Evolutionary conservation across 2,888 invertebrate genomes (phyloP), one percentile per base, ranked within the genome.

Genomic region (Arge pagana): DNA sequence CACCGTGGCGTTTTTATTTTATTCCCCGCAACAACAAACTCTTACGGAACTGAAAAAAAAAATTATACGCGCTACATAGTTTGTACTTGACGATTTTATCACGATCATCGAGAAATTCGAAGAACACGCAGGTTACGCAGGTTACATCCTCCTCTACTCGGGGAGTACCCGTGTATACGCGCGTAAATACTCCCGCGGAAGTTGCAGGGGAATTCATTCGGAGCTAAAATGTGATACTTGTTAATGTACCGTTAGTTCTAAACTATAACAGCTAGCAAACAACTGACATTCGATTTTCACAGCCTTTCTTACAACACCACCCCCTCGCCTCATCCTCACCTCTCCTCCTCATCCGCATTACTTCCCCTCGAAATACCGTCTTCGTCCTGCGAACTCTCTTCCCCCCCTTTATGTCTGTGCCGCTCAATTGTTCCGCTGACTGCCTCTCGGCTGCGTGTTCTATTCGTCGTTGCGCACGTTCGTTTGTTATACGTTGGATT

Each of bases 231-330:
- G 16, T 35, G 18, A 35, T 16, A 35, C n/a, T 18, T 35, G 18
- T 35, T 10, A 33, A 33, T 33, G 19, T 40, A 26, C 40, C 40
- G 40, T 40, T 40, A 33, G 11, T 33, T 35, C 11, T 23, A 45
- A 45, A 31, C 33, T 45, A 21, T n/a, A 42, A 23, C 31, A 33
- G 33, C 45, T 33, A 31, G 16, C 45, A 45, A 45, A 45, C 33
- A 45, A 45, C 45, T 45, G 45, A 45, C 24, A 45, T 45, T 45
- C 45, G 45, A 45, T 45, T 45, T 45, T 45, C 33, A 45, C 45
- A 45, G 45, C 35, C 8, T 45, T 45, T 45, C 45, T 45, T 45
- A 33, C 23, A 33, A 35, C 35, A 33, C 33, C 23, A n/a, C 16
- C 11, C 37, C 42, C 31, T 41, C 31, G 50, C 53, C 57, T 42